These are phyloP conservation scores for Nothocercus julius DNA, from an alignment of 2,113 vertebrate species.

Conservation along the genomic window DNA sequence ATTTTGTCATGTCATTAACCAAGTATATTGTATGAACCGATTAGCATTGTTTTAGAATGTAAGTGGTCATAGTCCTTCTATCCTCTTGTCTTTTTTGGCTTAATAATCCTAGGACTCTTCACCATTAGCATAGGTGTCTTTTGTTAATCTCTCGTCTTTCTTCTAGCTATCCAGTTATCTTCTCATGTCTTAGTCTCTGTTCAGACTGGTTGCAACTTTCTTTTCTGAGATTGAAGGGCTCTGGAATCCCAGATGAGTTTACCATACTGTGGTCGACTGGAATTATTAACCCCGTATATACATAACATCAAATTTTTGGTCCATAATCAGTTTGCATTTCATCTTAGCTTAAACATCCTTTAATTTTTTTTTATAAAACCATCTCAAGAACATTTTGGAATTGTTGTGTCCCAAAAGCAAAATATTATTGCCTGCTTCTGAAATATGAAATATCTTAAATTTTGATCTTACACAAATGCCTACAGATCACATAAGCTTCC, in stretches of 20 bases:
- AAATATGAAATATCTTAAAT: not conserved
- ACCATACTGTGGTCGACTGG: not conserved
- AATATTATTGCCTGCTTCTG: not conserved
- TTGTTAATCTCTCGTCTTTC: not conserved
- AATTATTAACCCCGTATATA: not conserved
- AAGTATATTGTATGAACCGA: not conserved
- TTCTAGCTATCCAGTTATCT: fast-evolving
- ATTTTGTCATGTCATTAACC: not conserved
- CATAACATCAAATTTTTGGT: not conserved
- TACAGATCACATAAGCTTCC: not conserved
- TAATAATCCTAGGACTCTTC: not conserved
- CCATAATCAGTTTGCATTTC: not conserved
- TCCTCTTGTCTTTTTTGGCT: not conserved
- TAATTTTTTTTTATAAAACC: not conserved
- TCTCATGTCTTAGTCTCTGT: not conserved
- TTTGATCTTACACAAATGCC: not conserved
- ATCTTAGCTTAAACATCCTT: not conserved
- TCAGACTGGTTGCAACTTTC: not conserved
- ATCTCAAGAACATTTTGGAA: not conserved
- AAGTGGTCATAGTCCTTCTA: not conserved
- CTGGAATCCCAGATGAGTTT: not conserved
- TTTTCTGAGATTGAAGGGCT: not conserved
- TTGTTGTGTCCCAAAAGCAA: not conserved
- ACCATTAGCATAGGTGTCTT: not conserved
- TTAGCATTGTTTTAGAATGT: not conserved